Evolutionary conservation across 2,797 vertebrate genomes (phyloP), one percentile per base, ranked within the genome.

Genomic region (Fistularia tabacaria): DNA sequence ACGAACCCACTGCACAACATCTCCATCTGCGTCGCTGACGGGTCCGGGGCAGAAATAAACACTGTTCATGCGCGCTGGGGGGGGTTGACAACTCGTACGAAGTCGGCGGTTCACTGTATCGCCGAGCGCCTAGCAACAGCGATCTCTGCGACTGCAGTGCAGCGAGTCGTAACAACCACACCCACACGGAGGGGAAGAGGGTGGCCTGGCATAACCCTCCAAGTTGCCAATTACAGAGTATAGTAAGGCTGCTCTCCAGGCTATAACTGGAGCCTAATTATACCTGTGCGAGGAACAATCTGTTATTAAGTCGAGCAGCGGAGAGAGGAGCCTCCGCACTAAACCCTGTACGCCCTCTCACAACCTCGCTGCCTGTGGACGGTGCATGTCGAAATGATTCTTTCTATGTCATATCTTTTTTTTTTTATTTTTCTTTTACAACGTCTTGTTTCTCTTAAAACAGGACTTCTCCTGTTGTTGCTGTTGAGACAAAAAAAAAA

Each of bases 201-300:
- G 66, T 6, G 62, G 62, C 83, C 79, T 84, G 83, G 82, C 80
- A 85, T 64, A 87, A 86, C 81, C 85, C 82, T 83, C 84, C 43
- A 77, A 85, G 78, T 81, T 59, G 70, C 73, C 87, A 90, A 92
- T 92, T 91, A 92, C 85, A 92, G 89, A 90, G 86, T 72, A 76
- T 77, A 80, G 82, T 79, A 77, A 67, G 81, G 81, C 77, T 73
- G 63, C 76, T 84, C 79, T 84, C 70, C 48, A 52, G 78, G 85
- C 89, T 92, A 91, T 84, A 92, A 88, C 78, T 69, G 89, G 88
- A 88, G 73, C 58, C 80, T 91, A 92, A 92, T 91, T 89, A 91
- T 88, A 84, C 85, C 88, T 51, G 85, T 82, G 71, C 87, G 81
- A 84, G 82, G 78, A 83, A 86, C 80, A 87, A 86, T 88, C 89